A percentile compares a stretch with the other conserved stretches of the same genome.
These are phyloP conservation scores for Hermodice carunculata DNA, from an alignment of 2,888 invertebrate species.

Conservation along the genomic window DNA sequence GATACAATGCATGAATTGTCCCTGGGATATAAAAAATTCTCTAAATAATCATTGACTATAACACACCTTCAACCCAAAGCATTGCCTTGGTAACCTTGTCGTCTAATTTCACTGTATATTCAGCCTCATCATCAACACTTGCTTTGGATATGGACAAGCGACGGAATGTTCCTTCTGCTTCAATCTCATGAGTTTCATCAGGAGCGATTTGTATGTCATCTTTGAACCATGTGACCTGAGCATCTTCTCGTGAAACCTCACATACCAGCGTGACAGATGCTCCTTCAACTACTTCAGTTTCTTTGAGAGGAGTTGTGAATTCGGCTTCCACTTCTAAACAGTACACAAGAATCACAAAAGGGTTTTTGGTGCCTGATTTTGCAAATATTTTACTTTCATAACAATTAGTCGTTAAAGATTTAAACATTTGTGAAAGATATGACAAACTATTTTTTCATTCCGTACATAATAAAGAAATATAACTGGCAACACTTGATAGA, in stretches of 20 bases:
- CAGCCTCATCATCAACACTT: constrained; percentile 55
- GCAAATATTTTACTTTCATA: no score
- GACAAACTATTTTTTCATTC: no score
- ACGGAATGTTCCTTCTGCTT: constrained; percentile 72
- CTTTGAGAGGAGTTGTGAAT: constrained; percentile 55
- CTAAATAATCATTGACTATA: no score
- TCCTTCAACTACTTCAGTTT: constrained; percentile 53
- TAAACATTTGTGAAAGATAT: no score
- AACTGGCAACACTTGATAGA: no score
- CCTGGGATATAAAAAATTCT: no score
- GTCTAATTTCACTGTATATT: constrained; percentile 59
- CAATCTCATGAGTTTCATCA: constrained; percentile 3
- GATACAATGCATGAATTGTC: no score
- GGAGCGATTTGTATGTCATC: constrained; percentile 53
- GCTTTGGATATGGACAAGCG: constrained; percentile 52
- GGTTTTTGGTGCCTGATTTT: no score
- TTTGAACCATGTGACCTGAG: constrained; percentile 85
- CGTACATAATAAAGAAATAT: no score
- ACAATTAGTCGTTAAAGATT: no score
- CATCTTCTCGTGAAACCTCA: constrained; percentile 83
- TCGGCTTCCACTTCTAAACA: no score
- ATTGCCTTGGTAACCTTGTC: constrained; percentile 53
- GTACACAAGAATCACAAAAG: no score
- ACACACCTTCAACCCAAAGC: constrained; percentile 37
- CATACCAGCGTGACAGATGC: constrained; percentile 78